phyloP scores from a whole-genome alignment of 1,140 invertebrate species.

The Oreohelix idahoensis region DNA sequence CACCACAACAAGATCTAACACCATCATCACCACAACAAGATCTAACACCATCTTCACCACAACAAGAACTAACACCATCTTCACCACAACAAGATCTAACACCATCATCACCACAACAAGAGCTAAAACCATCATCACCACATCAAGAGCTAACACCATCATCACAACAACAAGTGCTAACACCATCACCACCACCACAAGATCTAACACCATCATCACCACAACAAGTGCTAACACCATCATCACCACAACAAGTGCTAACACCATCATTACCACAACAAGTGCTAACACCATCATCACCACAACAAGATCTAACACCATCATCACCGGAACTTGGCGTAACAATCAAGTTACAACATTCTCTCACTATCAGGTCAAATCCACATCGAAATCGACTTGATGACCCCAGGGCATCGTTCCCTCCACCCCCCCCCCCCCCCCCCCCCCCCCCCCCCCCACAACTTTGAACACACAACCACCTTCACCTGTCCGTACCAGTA shows the following conservation, averaged over 20 bases:
- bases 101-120: no score
- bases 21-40: neutral
- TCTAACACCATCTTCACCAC: neutral
- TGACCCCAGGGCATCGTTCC: neutral
- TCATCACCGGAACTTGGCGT: neutral
- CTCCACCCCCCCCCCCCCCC: no score
- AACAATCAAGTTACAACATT: neutral
- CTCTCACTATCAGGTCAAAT: neutral
- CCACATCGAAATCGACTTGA: neutral
- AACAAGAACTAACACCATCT: neutral
- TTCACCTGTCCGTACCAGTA: slow-evolving; percentile 1
- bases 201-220: neutral
- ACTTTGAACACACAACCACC: no score
- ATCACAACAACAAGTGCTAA: no score
- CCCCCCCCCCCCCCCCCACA: no score
- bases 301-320: neutral
- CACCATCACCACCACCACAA: neutral
- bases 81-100: no score
- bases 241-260: neutral
- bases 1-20: neutral
- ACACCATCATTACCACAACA: neutral
- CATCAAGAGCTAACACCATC: neutral
- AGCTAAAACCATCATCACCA: neutral
- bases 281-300: neutral
- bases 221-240: no score